phyloP scores from a whole-genome alignment of 2,797 vertebrate genomes.

The Chromis chromis region DNA sequence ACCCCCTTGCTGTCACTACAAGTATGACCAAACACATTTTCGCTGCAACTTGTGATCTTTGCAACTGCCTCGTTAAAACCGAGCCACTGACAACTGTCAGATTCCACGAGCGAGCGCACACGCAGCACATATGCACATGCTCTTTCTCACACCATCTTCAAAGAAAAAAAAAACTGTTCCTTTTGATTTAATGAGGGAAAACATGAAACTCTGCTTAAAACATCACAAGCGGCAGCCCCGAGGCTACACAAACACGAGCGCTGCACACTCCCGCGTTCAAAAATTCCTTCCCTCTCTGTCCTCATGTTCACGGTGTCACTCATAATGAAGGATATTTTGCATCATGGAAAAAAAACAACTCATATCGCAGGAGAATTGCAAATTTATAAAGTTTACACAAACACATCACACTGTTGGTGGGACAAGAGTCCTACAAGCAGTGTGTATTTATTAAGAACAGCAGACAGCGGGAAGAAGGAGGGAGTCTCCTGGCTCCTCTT shows the following conservation, averaged over 20 bases:
- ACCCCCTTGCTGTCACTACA: neutral
- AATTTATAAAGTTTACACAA: constrained; percentile 29
- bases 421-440: constrained; percentile 31
- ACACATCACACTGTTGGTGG: constrained; percentile 23
- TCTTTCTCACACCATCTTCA: constrained; percentile 41
- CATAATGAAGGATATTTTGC: constrained; percentile 51
- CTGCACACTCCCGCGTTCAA: neutral
- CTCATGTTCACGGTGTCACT: constrained; percentile 49
- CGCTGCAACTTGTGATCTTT: neutral
- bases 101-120: neutral
- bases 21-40: constrained; percentile 16
- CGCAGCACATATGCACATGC: constrained; percentile 3
- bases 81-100: constrained; percentile 8
- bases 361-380: constrained; percentile 30
- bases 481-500: constrained; percentile 52
- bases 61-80: neutral
- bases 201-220: constrained; percentile 55
- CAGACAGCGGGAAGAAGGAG: constrained; percentile 54
- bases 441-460: constrained; percentile 57
- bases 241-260: constrained; percentile 20
- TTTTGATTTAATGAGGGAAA: constrained; percentile 61
- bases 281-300: constrained; percentile 26
- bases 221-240: constrained; percentile 49
- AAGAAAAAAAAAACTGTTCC: constrained; percentile 28
- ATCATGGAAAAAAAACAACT: constrained; percentile 38